Evolutionary conservation across 1,140 invertebrate genomes (phyloP).

Genomic region (Drosophila nikananu): DNA sequence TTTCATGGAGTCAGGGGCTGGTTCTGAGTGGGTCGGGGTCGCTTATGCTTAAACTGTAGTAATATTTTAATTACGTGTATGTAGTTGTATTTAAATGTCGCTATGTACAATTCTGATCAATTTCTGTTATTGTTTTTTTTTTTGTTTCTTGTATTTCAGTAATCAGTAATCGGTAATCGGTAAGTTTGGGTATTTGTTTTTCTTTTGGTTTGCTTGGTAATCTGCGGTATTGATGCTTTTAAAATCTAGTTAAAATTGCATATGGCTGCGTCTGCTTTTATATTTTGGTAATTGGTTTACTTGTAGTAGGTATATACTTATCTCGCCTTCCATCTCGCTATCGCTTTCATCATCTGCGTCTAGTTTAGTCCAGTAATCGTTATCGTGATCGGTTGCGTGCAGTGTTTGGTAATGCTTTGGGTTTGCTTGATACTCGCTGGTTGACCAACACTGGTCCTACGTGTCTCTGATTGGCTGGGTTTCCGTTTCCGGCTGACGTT

Average conservation of each 20-base stretch:
- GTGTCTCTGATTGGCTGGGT: slow-evolving; percentile 30
- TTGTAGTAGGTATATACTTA: slow-evolving; percentile 73
- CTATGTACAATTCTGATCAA: slow-evolving; percentile 79
- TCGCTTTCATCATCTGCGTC: slow-evolving; percentile 43
- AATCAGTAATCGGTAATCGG: slow-evolving; percentile 69
- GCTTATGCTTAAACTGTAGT: slow-evolving; percentile 81
- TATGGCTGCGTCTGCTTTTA: slow-evolving; percentile 79
- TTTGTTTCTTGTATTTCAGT: slow-evolving; percentile 41
- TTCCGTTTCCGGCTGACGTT: slow-evolving; percentile 31
- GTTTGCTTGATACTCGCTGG: slow-evolving; percentile 49
- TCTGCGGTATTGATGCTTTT: slow-evolving; percentile 81
- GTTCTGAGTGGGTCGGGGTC: slow-evolving; percentile 31
- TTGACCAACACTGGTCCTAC: slow-evolving; percentile 19
- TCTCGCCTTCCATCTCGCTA: slow-evolving; percentile 59
- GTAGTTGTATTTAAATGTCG: slow-evolving; percentile 80
- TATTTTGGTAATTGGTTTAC: slow-evolving; percentile 74
- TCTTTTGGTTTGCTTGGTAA: slow-evolving; percentile 58
- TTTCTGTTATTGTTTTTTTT: slow-evolving; percentile 53
- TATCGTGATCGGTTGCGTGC: slow-evolving; percentile 33
- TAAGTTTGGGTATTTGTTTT: slow-evolving; percentile 58
- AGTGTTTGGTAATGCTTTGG: slow-evolving; percentile 44
- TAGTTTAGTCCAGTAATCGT: slow-evolving; percentile 43
- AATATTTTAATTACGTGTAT: slow-evolving; percentile 79
- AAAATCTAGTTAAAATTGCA: slow-evolving; percentile 84
- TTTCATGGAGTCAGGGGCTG: slow-evolving; percentile 10